These are phyloP conservation scores for Hyles lineata DNA, from an alignment of 2,888 invertebrate genomes.

Conservation along the genomic window DNA sequence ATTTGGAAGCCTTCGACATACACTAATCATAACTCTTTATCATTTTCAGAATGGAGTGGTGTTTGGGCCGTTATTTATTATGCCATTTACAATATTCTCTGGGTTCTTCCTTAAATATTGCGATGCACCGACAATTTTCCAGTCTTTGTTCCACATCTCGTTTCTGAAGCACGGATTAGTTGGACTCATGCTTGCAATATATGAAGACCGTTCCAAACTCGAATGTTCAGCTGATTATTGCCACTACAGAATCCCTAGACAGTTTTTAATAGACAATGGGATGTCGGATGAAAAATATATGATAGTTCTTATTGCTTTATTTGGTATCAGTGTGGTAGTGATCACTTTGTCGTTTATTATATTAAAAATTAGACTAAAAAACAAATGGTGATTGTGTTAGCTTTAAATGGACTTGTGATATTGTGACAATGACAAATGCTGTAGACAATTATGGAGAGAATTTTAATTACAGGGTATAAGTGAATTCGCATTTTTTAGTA, in stretches of 20 bases:
- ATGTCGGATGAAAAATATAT: conserved; percentile 88
- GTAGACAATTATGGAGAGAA: conserved; percentile 13
- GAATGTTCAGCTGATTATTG: conserved; percentile 91
- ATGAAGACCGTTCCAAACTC: conserved; percentile 91
- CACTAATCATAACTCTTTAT: conserved; percentile 36
- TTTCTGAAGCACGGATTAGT: conserved; percentile 96
- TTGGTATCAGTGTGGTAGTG: conserved; percentile 86
- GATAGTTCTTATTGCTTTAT: conserved; percentile 86
- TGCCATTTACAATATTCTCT: conserved; percentile 95
- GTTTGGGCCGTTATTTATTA: conserved; percentile 93
- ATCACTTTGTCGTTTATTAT: conserved; percentile 88
- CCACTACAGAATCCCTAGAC: conserved; percentile 88
- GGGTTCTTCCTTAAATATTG: conserved; percentile 95
- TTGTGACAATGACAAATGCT: neutral
- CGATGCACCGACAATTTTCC: conserved; percentile 91
- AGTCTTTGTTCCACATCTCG: conserved; percentile 95
- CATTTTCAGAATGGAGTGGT: conserved; percentile 93
- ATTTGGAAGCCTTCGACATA: too few species aligned
- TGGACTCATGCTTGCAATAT: conserved; percentile 91
- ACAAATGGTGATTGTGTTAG: conserved; percentile 68
- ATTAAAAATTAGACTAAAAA: conserved; percentile 87
- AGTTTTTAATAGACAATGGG: conserved; percentile 90
- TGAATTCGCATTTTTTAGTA: conserved; percentile 12
- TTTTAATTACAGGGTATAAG: conserved; percentile 11
- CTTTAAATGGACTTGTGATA: neutral